Evolutionary conservation across 1,140 invertebrate species (phyloP), one percentile per base, ranked within the genome.

Genomic region (Antheraea pernyi): DNA sequence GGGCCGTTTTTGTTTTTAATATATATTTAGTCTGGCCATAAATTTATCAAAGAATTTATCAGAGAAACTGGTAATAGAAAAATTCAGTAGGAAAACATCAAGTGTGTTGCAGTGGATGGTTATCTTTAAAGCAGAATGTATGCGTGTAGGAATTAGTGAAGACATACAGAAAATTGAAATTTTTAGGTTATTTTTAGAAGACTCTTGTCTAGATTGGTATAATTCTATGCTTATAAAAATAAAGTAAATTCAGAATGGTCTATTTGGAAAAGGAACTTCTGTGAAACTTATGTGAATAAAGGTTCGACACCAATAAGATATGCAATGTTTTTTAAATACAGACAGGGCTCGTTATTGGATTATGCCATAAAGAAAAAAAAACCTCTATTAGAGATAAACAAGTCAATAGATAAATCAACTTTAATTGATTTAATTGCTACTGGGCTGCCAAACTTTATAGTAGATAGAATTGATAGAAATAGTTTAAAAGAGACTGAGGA

Each of bases 211-310:
- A 1, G 58, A 59, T 2, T 59, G 58, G 58, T 59, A 59, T n/a
- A 59, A 19, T 59, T 59, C 58, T 19, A 59, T 6, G 58, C 58
- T 59, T 5, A 19, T 19, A 18, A n/a, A 59, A 59, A 59, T 59
- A 59, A 0, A 19, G 58, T 5, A 19, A 18, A 19, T 59, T 59
- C n/a, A 59, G n/a, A 59, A 59, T 59, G 84, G 83, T 7, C 0
- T 0, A 69, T 61, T 19, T 89, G 80, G 84, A 85, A 82, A 80
- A 19, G 77, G 60, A 79, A 63, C 7, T 88, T 84, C 72, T 79
- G 73, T 73, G 73, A 83, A 64, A 81, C 82, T 53, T 88, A 72
- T 11, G 74, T n/a, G n/a, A n/a, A n/a, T n/a, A n/a, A n/a, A n/a
- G n/a, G n/a, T n/a, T n/a, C n/a, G n/a, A n/a, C n/a, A n/a, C n/a